Evolutionary conservation across 2,113 vertebrate genomes (phyloP), one percentile per base, ranked within the genome.

Genomic region (Mirounga angustirostris): DNA sequence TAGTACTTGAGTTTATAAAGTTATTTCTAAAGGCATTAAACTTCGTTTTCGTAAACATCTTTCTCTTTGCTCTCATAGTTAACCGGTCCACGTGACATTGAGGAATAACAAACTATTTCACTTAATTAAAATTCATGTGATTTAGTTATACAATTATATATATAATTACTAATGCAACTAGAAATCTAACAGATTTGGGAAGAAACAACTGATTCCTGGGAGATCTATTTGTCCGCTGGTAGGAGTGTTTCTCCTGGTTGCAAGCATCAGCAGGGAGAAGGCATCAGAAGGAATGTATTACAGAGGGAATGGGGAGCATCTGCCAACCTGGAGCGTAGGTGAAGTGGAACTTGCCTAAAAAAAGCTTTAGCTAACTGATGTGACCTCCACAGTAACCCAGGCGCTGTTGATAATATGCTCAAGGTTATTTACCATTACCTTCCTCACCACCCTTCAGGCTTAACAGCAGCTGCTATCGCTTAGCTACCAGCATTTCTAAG

Each of bases 1-100:
- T 71, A 84, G 24, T 78, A 46, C 3, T n/a, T 71, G 46, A 81
- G 9, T 83, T 74, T 58, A 13, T 46, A 12, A 73, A 87, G 5
- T 58, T n/a, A 92, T 95, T 95, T 92, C 7, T 24, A 95, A 95
- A 96, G 28, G 8, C 22, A 61, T 83, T 46, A 46, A 94, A 69
- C 14, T n/a, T 89, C 52, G 2, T 79, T 95, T 74, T 28, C 36
- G n/a, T 36, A 67, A n/a, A 12, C 1, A 58, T 82, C 11, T 91
- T 56, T 52, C 7, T 89, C 36, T 93, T 46, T 91, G 69, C 5
- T 40, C 3, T 46, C 21, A 24, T 36, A 36, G 40, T 91, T 58
- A 96, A 43, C 14, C 5, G 80, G 33, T 24, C 26, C 71, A 33
- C 67, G 7, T 30, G 91, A 40, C 54, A 76, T 67, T 83, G 83